phyloP scores from a whole-genome alignment of 2,113 vertebrate genomes.

The Baryphthengus martii region DNA sequence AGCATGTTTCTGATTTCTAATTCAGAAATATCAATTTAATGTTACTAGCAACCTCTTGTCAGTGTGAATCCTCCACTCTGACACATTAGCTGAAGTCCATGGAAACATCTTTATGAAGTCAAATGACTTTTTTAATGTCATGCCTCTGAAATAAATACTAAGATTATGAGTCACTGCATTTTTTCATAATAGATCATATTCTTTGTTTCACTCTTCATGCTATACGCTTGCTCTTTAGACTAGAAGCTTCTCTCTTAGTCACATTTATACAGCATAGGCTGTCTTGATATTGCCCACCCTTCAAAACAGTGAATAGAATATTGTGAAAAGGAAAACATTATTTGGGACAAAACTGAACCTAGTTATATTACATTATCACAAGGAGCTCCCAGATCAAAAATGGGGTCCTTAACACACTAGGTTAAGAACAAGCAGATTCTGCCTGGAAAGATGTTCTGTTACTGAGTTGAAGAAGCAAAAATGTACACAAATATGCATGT shows the following conservation, averaged over 20 bases:
- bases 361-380: not conserved
- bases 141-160: not conserved
- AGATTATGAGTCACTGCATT: not conserved
- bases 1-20: not conserved
- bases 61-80: not conserved
- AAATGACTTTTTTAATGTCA: not conserved
- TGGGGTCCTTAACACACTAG: fast-evolving
- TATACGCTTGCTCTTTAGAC: not conserved
- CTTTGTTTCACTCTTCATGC: not conserved
- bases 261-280: not conserved
- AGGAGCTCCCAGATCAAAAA: not conserved
- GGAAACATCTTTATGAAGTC: not conserved
- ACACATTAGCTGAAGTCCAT: not conserved
- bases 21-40: not conserved
- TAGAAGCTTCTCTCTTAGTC: not conserved
- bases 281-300: not conserved
- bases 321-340: not conserved
- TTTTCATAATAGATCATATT: not conserved
- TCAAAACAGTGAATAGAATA: not conserved
- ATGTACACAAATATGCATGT: not conserved
- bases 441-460: not conserved
- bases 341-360: not conserved
- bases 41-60: not conserved
- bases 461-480: not conserved
- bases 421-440: not conserved